phyloP scores from a whole-genome alignment of 2,113 vertebrate genomes.

The Microcebus griseorufus region DNA sequence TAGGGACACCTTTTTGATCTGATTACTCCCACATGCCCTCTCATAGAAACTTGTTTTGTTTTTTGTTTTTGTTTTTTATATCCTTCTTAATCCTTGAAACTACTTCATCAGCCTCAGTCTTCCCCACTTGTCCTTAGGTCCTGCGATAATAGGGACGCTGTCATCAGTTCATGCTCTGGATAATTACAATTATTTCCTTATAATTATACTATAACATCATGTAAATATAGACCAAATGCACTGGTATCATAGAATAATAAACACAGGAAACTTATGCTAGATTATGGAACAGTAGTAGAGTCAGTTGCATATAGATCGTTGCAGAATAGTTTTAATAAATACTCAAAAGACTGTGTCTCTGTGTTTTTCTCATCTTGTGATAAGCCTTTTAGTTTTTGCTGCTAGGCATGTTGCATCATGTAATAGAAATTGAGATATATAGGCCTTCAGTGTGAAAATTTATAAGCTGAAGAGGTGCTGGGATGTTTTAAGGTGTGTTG shows the following conservation, averaged over 20 bases:
- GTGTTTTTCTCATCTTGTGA: background rate
- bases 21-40: background rate
- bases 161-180: background rate
- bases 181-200: background rate
- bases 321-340: background rate
- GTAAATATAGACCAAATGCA: background rate
- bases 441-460: background rate
- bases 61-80: background rate
- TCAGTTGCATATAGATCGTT: background rate
- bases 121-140: background rate
- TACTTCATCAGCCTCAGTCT: background rate
- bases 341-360: background rate
- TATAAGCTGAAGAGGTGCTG: background rate
- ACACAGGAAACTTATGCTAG: background rate
- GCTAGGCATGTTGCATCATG: background rate
- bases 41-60: background rate
- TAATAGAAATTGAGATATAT: background rate
- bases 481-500: background rate
- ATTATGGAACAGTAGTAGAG: background rate
- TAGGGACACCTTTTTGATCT: background rate
- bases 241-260: background rate
- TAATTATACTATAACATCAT: too few relatives aligned
- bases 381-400: background rate
- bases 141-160: rapidly evolving
- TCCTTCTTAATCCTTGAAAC: background rate